Base-by-base conservation (phyloP, 2,113 vertebrate species). In the Sarotherodon lohbergeri region DNA sequence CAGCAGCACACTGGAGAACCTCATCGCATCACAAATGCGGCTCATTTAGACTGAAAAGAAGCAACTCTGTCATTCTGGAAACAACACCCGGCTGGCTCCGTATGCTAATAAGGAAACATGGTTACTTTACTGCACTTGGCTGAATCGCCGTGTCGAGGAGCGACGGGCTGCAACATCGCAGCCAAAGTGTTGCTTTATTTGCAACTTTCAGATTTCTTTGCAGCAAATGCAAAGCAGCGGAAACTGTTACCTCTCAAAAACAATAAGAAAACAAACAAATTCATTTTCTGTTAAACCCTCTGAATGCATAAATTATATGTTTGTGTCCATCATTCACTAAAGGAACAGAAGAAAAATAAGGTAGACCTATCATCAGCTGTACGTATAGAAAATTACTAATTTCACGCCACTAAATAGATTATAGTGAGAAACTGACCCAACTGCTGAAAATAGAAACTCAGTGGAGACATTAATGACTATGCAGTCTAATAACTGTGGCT, bases 1-100 rank as follows among this genome's bases (percentile, higher is more conserved):
- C 83, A 82, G 79, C 79, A 57, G 50, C 87, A 73, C 48, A 83
- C 14, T 17, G 68, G 78, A 83, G 85, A 89, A 76, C 61, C 54
- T 43, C 68, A 34, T 14, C 84, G 48, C 86, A 94, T 85, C 39
- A 48, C 36, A 89, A 88, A 89, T 83, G 63, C 9, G 61, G 27
- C 68, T 94, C 86, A 92, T 87, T 89, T 79, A 61, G 12, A 46
- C 10, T 24, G 22, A 63, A 80, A 66, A 86, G 80, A 59, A 79
- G 34, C 55, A 80, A 9, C 11, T 86, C 43, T 36, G 39, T 46
- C 9, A 43, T 55, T 71, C 71, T 83, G 84, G 55, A 93, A 94
- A 90, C 84, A 88, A 39, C 85, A 85, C 66, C 90, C 86, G 86
- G 55, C 86, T 90, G 84, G 94, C 81, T 92, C 56, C 22, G 71